Evolutionary conservation across 2,888 invertebrate genomes (phyloP), one percentile per base, ranked within the genome.

Genomic region (Pogonocherus hispidulus): DNA sequence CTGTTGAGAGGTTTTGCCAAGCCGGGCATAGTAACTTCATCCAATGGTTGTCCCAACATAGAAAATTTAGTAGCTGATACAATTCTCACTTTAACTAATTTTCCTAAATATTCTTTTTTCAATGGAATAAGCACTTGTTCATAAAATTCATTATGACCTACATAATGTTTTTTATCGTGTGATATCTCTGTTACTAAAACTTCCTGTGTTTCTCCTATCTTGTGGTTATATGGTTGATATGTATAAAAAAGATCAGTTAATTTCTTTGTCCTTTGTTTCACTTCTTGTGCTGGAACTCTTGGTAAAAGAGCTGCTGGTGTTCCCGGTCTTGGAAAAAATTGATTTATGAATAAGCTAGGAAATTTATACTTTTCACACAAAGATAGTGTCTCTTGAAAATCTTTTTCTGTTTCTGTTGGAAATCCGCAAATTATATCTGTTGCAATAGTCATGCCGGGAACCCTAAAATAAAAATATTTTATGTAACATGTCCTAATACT

Each of bases 351-450:
- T 4, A 99, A 89, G 78, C 94, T 93, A 0, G 98, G 95, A 85
- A 99, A 99, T 76, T 92, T 90, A 84, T 98, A 94, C 82, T 94
- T 91, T 71, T 87, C 86, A 75, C 99, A 97, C 0, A 99, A 87
- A 0, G 87, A 83, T 88, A 98, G 86, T 0, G 98, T 98, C 71
- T 95, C 93, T 54, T 93, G 90, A 86, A 99, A 99, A 85, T 99
- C 95, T 9, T 86, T 84, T 51, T 93, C 93, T 0, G 95, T 97
- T 87, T 99, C 99, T 0, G 96, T 97, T 0, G 99, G 99, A 86
- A 99, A 99, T 0, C 99, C 99, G 84, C 98, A 98, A 80, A 99
- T 99, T 51, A 99, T 94, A 83, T 99, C 99, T 0, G 99, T 99
- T 0, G 98, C 98, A 80, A 99, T 95, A 11, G 96, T 98, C 57